These are phyloP conservation scores for Philopedon plagiatum DNA, from an alignment of 2,888 invertebrate species.

Conservation along the genomic window DNA sequence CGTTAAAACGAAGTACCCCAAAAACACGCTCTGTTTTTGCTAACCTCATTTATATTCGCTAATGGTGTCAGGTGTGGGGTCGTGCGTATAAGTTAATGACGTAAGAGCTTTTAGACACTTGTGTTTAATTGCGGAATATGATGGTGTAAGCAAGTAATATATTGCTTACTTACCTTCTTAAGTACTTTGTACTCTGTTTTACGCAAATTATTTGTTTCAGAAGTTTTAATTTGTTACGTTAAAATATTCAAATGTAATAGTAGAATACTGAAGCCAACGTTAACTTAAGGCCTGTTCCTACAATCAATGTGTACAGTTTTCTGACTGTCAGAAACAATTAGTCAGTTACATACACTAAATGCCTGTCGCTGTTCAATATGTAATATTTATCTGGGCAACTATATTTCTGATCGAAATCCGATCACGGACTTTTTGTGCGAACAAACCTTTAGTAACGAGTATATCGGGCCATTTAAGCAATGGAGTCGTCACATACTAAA, in stretches of 20 bases:
- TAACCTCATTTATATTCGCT: constrained; percentile 43
- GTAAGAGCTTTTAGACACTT: constrained; percentile 47
- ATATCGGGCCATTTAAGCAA: no score
- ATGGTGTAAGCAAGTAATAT: constrained; percentile 38
- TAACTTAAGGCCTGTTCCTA: no score
- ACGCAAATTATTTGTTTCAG: constrained; percentile 28
- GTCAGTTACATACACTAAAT: no score
- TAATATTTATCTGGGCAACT: no score
- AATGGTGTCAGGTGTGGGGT: constrained; percentile 47
- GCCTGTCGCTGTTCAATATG: no score
- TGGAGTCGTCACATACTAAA: no score
- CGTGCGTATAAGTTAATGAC: constrained; percentile 39
- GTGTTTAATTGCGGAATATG: constrained; percentile 41
- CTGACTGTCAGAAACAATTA: no score
- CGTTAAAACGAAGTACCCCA: constrained; percentile 25
- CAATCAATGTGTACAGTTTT: no score
- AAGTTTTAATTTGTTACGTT: not conserved
- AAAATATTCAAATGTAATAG: not conserved
- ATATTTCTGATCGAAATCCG: no score
- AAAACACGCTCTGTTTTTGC: constrained; percentile 27
- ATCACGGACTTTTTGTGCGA: no score
- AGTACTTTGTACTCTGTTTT: constrained; percentile 17
- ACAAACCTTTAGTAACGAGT: no score
- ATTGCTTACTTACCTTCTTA: constrained; percentile 33
- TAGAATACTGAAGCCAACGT: no score